A percentile compares a stretch with the other conserved stretches of the same genome.
Conservation (phyloP, 2,888 invertebrate genomes). For the Zelleria hepariella region DNA sequence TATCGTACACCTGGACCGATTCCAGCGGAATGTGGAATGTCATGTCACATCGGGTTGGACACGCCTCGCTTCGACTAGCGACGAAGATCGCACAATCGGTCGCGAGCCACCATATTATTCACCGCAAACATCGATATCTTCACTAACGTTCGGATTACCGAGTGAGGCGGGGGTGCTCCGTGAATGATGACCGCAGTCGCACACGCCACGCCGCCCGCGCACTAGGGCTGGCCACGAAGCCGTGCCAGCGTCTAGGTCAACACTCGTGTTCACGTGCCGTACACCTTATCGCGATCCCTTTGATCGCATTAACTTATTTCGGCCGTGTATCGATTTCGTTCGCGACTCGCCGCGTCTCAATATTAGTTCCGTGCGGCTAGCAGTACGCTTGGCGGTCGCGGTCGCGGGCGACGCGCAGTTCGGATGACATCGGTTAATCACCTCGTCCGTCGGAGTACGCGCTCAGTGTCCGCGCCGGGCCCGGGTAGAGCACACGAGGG, state of each 20-base stretch:
- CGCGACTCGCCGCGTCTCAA: slow-evolving; percentile 45
- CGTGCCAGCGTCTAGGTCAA: slow-evolving; percentile 60
- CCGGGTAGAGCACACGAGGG: slow-evolving; percentile 63
- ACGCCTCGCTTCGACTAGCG: background rate
- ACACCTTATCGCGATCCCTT: slow-evolving; percentile 62
- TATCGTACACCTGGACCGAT: slow-evolving; percentile 43
- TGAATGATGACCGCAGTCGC: slow-evolving; percentile 57
- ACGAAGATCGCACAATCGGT: slow-evolving; percentile 36
- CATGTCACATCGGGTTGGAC: slow-evolving; percentile 22
- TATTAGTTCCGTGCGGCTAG: slow-evolving; percentile 45
- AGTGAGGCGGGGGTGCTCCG: slow-evolving; percentile 46
- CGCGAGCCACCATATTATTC: slow-evolving; percentile 44
- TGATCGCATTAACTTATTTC: slow-evolving; percentile 69
- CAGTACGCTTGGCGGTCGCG: slow-evolving; percentile 15
- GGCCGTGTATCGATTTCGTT: slow-evolving; percentile 48
- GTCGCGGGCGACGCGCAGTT: slow-evolving; percentile 27
- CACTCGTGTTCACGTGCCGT: slow-evolving; percentile 60
- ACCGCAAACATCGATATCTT: slow-evolving; percentile 67
- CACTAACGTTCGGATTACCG: slow-evolving; percentile 58
- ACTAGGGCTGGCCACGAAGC: slow-evolving; percentile 59
- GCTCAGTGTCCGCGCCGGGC: slow-evolving; percentile 65
- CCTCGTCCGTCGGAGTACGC: slow-evolving; percentile 62
- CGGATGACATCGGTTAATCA: slow-evolving; percentile 71
- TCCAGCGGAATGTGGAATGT: slow-evolving; percentile 53
- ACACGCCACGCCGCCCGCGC: slow-evolving; percentile 57